Conservation (phyloP, 2,113 vertebrate genomes). For the Meles meles region DNA sequence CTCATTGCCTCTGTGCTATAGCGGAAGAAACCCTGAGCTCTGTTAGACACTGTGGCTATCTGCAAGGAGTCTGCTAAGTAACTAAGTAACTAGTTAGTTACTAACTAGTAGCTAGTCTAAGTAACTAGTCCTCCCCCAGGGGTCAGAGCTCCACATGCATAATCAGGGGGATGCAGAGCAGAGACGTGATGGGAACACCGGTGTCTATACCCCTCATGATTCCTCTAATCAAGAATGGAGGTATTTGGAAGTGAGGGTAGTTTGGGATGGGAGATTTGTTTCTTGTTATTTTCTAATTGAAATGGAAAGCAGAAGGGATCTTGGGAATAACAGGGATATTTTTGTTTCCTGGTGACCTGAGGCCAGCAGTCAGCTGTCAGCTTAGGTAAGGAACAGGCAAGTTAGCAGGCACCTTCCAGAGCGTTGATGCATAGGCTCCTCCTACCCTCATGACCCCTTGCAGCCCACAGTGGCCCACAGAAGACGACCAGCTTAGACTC, state of each 20-base stretch:
- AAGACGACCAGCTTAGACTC: not conserved
- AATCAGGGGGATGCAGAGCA: not conserved
- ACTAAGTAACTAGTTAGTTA: no score
- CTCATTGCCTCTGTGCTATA: not conserved
- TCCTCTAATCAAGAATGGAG: not conserved
- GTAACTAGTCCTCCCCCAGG: not conserved
- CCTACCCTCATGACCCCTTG: rapidly evolving
- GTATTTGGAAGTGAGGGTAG: not conserved
- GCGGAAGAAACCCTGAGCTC: not conserved
- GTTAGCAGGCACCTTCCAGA: not conserved
- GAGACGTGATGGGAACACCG: rapidly evolving
- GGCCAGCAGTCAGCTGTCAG: not conserved
- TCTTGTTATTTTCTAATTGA: not conserved
- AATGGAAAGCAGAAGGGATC: not conserved
- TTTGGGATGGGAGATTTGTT: not conserved
- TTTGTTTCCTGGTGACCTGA: not conserved
- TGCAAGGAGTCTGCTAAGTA: not conserved
- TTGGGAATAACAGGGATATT: not conserved
- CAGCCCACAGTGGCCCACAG: rapidly evolving
- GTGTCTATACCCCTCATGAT: not conserved
- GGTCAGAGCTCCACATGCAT: not conserved
- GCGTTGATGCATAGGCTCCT: not conserved
- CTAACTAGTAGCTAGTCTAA: not conserved
- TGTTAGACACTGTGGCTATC: no score
- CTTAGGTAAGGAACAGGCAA: not conserved